phyloP scores from a whole-genome alignment of 2,888 invertebrate species.

The Clusia tigrina region DNA sequence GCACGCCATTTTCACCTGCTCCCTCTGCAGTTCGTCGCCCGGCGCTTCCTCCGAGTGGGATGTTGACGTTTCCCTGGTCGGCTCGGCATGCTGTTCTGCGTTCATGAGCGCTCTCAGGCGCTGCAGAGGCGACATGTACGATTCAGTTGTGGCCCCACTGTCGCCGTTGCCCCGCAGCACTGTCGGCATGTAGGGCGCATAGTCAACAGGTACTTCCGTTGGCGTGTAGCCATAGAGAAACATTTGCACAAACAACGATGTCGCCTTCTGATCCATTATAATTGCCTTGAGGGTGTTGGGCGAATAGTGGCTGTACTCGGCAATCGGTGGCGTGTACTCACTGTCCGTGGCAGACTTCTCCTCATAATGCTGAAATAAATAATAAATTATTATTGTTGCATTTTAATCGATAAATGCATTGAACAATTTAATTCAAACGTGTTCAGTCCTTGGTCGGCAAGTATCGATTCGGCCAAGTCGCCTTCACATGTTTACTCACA shows the following conservation, averaged over 20 bases:
- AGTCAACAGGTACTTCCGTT: constrained; percentile 40
- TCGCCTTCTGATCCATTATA: constrained; percentile 48
- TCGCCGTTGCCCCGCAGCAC: neutral
- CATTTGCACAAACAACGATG: constrained; percentile 53
- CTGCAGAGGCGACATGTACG: constrained; percentile 36
- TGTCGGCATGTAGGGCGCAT: constrained; percentile 43
- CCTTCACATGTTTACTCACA: constrained; percentile 46
- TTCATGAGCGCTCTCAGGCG: constrained; percentile 41
- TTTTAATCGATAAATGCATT: neutral
- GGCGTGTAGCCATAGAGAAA: constrained; percentile 55
- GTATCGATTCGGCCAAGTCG: neutral
- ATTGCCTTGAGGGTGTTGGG: constrained; percentile 52
- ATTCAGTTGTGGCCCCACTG: neutral
- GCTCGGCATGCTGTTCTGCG: constrained; percentile 4
- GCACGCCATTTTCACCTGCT: neutral
- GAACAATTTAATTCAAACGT: neutral
- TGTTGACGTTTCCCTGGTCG: neutral
- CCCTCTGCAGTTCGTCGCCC: constrained; percentile 5
- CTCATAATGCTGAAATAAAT: constrained; percentile 40
- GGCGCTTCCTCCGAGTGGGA: neutral
- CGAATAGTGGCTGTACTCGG: constrained; percentile 53
- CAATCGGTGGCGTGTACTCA: constrained; percentile 43
- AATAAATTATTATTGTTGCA: constrained; percentile 1
- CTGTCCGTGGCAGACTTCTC: constrained; percentile 32
- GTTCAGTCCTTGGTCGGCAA: neutral